Evolutionary conservation across 2,113 vertebrate genomes (phyloP).

Genomic region (Perca flavescens): DNA sequence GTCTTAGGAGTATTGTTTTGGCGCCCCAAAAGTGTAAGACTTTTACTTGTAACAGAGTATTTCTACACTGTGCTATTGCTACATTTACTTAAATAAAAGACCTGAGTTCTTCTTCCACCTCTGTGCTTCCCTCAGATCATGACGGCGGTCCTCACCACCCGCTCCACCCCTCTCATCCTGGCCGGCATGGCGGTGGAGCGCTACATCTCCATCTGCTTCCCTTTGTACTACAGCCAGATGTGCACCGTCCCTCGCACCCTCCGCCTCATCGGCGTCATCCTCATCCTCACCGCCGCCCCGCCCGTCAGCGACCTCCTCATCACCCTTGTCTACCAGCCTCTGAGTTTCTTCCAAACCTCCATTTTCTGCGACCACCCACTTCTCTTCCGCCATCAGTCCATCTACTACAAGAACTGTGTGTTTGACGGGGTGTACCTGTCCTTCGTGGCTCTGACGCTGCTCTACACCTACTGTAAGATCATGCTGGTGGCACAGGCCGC

Average conservation of each 20-base stretch:
- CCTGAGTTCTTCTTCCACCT: neutral
- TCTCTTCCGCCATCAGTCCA: conserved; percentile 75
- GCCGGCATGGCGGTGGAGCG: conserved; percentile 86
- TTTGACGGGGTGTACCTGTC: conserved; percentile 83
- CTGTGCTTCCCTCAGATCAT: conserved; percentile 67
- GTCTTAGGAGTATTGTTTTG: no score
- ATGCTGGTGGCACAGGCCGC: conserved; percentile 78
- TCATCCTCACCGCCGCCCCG: conserved; percentile 65
- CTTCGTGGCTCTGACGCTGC: conserved; percentile 79
- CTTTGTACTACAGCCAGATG: conserved; percentile 79
- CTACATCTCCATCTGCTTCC: conserved; percentile 84
- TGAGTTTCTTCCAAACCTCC: conserved; percentile 60
- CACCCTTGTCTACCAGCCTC: conserved; percentile 69
- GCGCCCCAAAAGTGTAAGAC: no score
- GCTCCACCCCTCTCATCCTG: conserved; percentile 84
- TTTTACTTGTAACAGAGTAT: no score
- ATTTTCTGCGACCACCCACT: conserved; percentile 84
- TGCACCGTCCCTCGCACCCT: conserved; percentile 81
- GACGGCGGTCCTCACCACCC: conserved; percentile 81
- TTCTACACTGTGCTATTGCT: neutral
- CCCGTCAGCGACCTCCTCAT: conserved; percentile 82
- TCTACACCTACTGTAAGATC: conserved; percentile 85
- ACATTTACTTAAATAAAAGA: neutral
- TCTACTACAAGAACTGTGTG: conserved; percentile 84
- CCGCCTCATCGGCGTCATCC: conserved; percentile 71